Evolutionary conservation across 2,888 invertebrate species (phyloP).

Genomic region (Rhodophaea formosa): DNA sequence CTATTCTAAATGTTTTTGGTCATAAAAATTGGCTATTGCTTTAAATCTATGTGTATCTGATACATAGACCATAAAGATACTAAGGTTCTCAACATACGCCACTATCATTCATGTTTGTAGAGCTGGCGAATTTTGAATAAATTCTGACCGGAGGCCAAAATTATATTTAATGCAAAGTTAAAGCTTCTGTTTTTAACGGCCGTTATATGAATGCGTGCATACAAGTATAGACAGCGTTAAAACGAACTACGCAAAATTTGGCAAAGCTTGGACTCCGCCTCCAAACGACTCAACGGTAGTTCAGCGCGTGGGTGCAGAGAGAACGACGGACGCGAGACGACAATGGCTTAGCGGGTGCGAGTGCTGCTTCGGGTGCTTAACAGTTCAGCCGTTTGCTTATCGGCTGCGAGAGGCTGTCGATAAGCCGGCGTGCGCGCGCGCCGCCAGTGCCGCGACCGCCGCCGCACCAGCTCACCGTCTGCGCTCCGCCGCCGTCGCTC

Average conservation of each 20-base stretch:
- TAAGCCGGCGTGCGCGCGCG: slow-evolving; percentile 55
- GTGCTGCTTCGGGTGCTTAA: slow-evolving; percentile 35
- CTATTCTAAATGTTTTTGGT: too few relatives aligned
- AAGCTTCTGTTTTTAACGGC: background rate
- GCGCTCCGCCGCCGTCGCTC: slow-evolving; percentile 28
- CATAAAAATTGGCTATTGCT: too few relatives aligned
- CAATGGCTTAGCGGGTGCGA: background rate
- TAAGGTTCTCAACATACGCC: too few relatives aligned
- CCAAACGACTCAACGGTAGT: background rate
- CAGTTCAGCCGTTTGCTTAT: slow-evolving; percentile 60
- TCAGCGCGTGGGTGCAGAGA: background rate
- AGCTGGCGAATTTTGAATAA: too few relatives aligned
- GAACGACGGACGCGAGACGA: background rate
- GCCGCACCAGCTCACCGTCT: slow-evolving; percentile 46
- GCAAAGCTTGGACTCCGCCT: background rate
- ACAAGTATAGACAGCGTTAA: background rate
- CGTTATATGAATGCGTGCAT: background rate
- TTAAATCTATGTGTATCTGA: too few relatives aligned
- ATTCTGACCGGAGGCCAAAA: too few relatives aligned
- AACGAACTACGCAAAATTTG: too few relatives aligned
- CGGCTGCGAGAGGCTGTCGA: slow-evolving; percentile 57
- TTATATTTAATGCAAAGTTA: background rate
- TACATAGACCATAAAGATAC: too few relatives aligned
- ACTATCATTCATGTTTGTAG: too few relatives aligned
- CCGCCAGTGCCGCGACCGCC: slow-evolving; percentile 60